Base-by-base conservation (phyloP, 2,888 invertebrate species). In the Thyatira batis region DNA sequence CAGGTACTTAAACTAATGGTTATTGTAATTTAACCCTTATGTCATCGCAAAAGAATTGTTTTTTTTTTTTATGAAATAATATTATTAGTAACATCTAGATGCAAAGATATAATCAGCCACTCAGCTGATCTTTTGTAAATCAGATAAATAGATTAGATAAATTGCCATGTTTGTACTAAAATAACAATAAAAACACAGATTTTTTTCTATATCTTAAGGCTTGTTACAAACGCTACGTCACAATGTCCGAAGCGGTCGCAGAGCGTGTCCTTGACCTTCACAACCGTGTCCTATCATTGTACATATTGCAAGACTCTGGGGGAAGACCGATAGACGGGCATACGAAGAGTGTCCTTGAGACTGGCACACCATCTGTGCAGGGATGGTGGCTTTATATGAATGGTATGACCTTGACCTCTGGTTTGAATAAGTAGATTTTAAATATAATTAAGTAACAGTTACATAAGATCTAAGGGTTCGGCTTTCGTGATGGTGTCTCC, bases 371-470 rank as follows among this genome's bases (percentile, higher is more conserved):
- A 43, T 95, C 95, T 1, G 94, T 97, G 59, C 97, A 97, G 75
- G 97, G 97, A 93, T 97, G 97, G 97, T 96, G 97, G 96, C 92
- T 96, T 20, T 97, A 97, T 74, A 95, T 97, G 94, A 94, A 95
- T 86, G 95, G 96, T 95, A 73, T 58, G 70, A 50, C 3, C 21
- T 50, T 44, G 17, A 39, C 4, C 17, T 33, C 28, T 30, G 6
- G 30, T 49, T 33, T 53, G 21, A 57, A 53, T n/a, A n/a, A n/a
- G n/a, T n/a, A n/a, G n/a, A n/a, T n/a, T n/a, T n/a, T n/a, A n/a
- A n/a, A n/a, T n/a, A n/a, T n/a, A n/a, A n/a, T n/a, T n/a, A n/a
- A n/a, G n/a, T n/a, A n/a, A n/a, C n/a, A n/a, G n/a, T n/a, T n/a
- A n/a, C n/a, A n/a, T n/a, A n/a, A n/a, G n/a, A n/a, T n/a, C n/a